A percentile compares a stretch with the other conserved stretches of the same genome.
These are phyloP conservation scores for Pholis gunnellus DNA, from an alignment of 2,113 vertebrate species.

Conservation along the genomic window DNA sequence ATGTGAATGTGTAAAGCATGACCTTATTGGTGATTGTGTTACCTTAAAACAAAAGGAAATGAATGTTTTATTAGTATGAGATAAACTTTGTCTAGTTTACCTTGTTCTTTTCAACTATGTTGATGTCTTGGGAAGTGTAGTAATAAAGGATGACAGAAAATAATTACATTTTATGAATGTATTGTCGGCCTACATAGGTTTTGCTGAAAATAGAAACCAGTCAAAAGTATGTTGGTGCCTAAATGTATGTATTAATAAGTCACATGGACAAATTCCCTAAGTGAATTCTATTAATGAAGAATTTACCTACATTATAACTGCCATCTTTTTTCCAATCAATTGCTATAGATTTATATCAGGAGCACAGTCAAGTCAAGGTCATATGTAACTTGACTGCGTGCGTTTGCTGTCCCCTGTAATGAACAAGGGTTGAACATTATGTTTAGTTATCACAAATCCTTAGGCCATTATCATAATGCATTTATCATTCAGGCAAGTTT, in stretches of 20 bases:
- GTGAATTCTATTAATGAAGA: not conserved
- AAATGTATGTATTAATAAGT: not conserved
- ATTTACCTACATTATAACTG: not conserved
- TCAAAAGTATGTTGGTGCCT: not conserved
- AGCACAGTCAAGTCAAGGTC: not conserved
- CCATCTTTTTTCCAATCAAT: not conserved
- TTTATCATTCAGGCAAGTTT: constrained; percentile 35
- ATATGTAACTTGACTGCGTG: constrained; percentile 3
- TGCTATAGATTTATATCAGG: constrained; percentile 3
- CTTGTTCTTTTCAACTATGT: not conserved
- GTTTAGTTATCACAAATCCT: constrained; percentile 8
- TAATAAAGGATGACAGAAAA: not conserved
- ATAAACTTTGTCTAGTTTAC: constrained; percentile 1
- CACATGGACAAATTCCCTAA: not conserved
- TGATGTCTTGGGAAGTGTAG: not conserved
- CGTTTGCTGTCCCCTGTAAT: not conserved
- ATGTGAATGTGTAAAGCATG: not conserved
- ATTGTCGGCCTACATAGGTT: not conserved
- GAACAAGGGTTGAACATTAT: not conserved
- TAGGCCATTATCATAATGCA: constrained; percentile 42
- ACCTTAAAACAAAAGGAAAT: not conserved
- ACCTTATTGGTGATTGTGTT: not conserved
- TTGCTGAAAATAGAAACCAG: not conserved
- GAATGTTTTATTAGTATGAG: not conserved
- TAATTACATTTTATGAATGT: not conserved